Percentiles rank a stretch among this genome's conserved stretches.
These are phyloP conservation scores for Anoplius nigerrimus DNA, from an alignment of 2,888 invertebrate species.

Conservation along the genomic window DNA sequence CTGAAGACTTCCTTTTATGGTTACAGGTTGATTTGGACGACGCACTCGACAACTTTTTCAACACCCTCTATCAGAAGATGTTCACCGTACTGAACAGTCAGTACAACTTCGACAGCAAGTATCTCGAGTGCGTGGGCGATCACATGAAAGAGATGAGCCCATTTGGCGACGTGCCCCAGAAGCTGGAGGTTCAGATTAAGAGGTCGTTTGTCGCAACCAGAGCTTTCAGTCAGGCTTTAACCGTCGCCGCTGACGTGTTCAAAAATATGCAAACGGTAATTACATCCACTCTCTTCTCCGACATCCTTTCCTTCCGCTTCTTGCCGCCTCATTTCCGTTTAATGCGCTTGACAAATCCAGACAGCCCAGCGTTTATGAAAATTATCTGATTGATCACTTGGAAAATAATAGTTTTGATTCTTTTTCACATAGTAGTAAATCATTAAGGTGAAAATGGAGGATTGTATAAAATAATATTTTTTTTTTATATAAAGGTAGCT, in stretches of 20 bases:
- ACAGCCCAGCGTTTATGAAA: too few species aligned
- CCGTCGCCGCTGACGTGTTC: constrained; percentile 88
- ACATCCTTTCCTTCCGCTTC: too few species aligned
- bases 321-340: too few species aligned
- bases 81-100: constrained; percentile 96
- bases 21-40: constrained; percentile 86
- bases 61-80: constrained; percentile 95
- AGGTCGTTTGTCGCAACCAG: constrained; percentile 96
- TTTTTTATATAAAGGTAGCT: too few species aligned
- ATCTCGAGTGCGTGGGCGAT: constrained; percentile 90
- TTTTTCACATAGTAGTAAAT: too few species aligned
- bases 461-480: too few species aligned
- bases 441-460: too few species aligned
- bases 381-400: too few species aligned
- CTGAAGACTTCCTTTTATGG: background rate
- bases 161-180: constrained; percentile 95
- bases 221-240: constrained; percentile 93
- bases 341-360: too few species aligned
- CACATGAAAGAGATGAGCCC: constrained; percentile 96
- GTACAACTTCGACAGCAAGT: constrained; percentile 91
- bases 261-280: constrained; percentile 84
- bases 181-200: constrained; percentile 91
- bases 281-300: too few species aligned
- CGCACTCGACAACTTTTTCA: constrained; percentile 95
- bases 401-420: too few species aligned